Evolutionary conservation across 2,113 vertebrate species (phyloP).

Genomic region (Brachyhypopomus gauderio): DNA sequence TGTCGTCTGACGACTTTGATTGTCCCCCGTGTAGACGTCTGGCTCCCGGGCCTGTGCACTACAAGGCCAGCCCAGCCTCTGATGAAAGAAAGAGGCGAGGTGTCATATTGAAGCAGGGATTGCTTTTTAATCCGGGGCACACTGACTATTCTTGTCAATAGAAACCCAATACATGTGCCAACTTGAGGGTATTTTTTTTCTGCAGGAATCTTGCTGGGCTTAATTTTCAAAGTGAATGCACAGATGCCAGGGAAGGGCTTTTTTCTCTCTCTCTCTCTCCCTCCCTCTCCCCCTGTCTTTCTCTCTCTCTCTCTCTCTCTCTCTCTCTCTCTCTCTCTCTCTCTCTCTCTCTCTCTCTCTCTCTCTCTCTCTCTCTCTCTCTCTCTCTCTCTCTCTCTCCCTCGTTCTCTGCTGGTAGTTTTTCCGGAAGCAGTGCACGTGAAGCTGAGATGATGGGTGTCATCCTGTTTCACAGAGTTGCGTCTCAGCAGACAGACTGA

Average conservation of each 20-base stretch:
- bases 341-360: slow-evolving; percentile 41
- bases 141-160: slow-evolving; percentile 81
- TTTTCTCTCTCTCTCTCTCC: slow-evolving; percentile 50
- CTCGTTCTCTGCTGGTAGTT: slow-evolving; percentile 65
- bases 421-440: slow-evolving; percentile 73
- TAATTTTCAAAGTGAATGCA: slow-evolving; percentile 81
- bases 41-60: slow-evolving; percentile 73
- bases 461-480: slow-evolving; percentile 64
- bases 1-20: slow-evolving; percentile 73
- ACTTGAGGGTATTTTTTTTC: slow-evolving; percentile 74
- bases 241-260: slow-evolving; percentile 74
- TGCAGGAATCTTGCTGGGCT: slow-evolving; percentile 77
- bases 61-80: slow-evolving; percentile 69
- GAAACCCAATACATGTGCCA: slow-evolving; percentile 78
- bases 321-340: slow-evolving; percentile 24
- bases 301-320: slow-evolving; percentile 3
- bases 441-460: slow-evolving; percentile 70
- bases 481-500: slow-evolving; percentile 60
- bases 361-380: slow-evolving; percentile 1
- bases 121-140: slow-evolving; percentile 80
- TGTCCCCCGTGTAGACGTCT: slow-evolving; percentile 74
- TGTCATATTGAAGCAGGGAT: slow-evolving; percentile 77
- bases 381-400: not conserved
- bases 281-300: slow-evolving; percentile 15
- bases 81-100: slow-evolving; percentile 75